These are phyloP conservation scores for Condylura cristata DNA, from an alignment of 2,113 vertebrate species.

Conservation along the genomic window DNA sequence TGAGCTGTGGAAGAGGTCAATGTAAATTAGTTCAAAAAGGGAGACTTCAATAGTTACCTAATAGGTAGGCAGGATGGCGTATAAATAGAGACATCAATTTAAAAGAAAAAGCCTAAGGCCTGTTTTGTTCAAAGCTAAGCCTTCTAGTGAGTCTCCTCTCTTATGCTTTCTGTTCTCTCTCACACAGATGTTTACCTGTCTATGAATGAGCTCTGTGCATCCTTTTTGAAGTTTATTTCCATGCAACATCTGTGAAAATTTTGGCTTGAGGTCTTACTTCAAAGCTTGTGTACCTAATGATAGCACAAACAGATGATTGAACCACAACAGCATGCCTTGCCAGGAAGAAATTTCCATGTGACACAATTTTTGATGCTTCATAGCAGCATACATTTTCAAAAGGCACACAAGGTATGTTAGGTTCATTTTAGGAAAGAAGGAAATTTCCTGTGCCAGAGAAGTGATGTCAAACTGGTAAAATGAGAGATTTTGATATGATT, in stretches of 20 bases:
- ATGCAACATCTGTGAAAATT: constrained; percentile 73
- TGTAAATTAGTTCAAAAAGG: constrained; percentile 56
- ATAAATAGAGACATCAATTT: constrained; percentile 49
- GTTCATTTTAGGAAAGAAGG: not conserved
- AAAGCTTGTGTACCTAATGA: constrained; percentile 58
- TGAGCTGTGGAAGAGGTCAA: constrained; percentile 10
- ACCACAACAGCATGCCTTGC: not conserved
- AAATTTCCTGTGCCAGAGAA: not conserved
- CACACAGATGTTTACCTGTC: constrained; percentile 75
- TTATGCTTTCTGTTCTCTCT: not conserved
- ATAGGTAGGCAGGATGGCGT: constrained; percentile 9
- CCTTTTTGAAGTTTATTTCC: constrained; percentile 75
- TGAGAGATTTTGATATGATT: not conserved
- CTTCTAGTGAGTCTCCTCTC: constrained; percentile 25
- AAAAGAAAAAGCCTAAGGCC: constrained; percentile 52
- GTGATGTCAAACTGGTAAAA: not conserved
- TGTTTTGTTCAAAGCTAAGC: constrained; percentile 51
- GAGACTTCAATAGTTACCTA: constrained; percentile 10
- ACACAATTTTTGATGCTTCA: constrained; percentile 63
- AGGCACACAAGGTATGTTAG: constrained; percentile 23
- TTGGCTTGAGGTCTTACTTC: constrained; percentile 74
- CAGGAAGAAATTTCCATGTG: constrained; percentile 59
- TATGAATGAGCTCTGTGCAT: constrained; percentile 26
- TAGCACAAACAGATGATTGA: constrained; percentile 56
- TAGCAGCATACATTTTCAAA: constrained; percentile 66